Base-by-base conservation (phyloP, 2,797 vertebrate species). In the Hoplostethus atlanticus region DNA sequence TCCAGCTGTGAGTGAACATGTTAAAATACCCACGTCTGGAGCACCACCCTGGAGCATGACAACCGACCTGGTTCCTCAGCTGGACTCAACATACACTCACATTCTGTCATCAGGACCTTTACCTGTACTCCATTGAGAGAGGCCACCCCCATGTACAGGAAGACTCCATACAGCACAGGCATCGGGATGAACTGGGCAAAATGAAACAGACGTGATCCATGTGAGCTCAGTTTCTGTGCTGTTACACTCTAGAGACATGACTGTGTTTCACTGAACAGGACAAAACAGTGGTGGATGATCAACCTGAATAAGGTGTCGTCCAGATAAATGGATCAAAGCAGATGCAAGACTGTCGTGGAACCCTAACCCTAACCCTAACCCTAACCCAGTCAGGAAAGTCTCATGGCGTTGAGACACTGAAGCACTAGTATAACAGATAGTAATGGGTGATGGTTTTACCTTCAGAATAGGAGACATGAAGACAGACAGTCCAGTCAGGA, bases 381-480 rank as follows among this genome's bases (percentile, higher is more conserved):
- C 21, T 21, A 21, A 21, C 9, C 11, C 40, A 40, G 3, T 40
- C 8, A 9, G 38, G 38, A 40, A 40, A 40, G 8, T 38, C 36
- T 38, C 8, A 38, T 38, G 10, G 38, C 38, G 11, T 11, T 42
- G 3, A 12, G 10, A 42, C 40, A 12, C 40, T 42, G 40, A 42
- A 42, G 40, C 40, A 11, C 40, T 4, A 42, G 3, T 42, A 3
- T 42, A 13, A 42, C 10, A 42, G 47, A 50, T 21, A 17, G 21
- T 50, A 17, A 42, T 21, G n/a, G 11, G 48, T 17, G n/a, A 50
- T 40, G 28, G 10, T 6, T 47, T 79, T 95, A 99, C 98, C 97
- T 99, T 99, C 58, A 99, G 92, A 88, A 99, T 97, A n/a, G 98
- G 98, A 91, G 98, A 93, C 97, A 99, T 99, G 40, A 99, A 97